Percentiles rank a stretch among this genome's conserved stretches.
phyloP scores from a whole-genome alignment of 2,797 vertebrate species.

The Malurus splendens region DNA sequence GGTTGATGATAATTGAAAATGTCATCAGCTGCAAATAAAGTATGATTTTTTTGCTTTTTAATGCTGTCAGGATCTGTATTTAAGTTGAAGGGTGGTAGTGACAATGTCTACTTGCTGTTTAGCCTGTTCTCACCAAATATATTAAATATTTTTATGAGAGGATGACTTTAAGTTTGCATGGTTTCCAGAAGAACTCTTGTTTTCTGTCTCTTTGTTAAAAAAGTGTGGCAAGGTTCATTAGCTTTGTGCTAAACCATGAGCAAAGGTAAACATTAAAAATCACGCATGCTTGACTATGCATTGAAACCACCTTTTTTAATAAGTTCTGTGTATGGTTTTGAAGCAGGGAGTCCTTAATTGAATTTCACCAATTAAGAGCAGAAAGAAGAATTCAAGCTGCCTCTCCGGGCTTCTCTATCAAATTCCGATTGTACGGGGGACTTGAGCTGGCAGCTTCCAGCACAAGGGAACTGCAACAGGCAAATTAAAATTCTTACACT shows the following conservation, averaged over 20 bases:
- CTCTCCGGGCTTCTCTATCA: not conserved
- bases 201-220: not conserved
- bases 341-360: not conserved
- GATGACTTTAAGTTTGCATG: not conserved
- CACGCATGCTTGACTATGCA: accelerated
- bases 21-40: not conserved
- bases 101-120: not conserved
- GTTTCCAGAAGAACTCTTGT: not conserved
- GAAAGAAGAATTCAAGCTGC: not conserved
- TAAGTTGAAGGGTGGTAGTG: not conserved
- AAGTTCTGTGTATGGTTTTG: not conserved
- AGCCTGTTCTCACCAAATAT: not conserved
- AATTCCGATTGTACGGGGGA: not conserved
- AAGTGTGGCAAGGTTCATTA: not conserved
- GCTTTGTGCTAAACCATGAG: not conserved
- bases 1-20: not conserved
- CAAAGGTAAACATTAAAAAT: not conserved
- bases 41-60: not conserved
- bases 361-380: not conserved
- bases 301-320: not conserved
- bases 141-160: not conserved
- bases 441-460: not conserved
- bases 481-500: not conserved
- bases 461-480: not conserved
- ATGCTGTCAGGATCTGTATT: not conserved